Conservation (phyloP, 2,888 invertebrate genomes). For the Drosophila pseudotalamancana region DNA sequence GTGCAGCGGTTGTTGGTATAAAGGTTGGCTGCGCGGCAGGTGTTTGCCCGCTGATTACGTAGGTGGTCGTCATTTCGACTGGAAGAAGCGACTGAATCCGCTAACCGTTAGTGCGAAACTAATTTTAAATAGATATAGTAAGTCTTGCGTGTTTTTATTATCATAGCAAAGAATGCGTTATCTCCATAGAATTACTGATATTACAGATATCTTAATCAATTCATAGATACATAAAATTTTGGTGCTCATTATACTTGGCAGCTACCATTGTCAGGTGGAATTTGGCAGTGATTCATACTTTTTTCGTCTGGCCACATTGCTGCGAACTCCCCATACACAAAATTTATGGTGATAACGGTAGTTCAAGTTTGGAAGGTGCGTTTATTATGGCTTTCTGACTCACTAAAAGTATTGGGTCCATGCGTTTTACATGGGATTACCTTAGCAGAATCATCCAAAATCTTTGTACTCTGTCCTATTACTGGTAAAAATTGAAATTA, state of each 20-base stretch:
- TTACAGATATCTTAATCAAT: slow-evolving; percentile 12
- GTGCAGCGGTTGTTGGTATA: slow-evolving; percentile 13
- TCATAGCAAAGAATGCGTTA: slow-evolving; percentile 4
- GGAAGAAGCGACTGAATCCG: slow-evolving; percentile 1
- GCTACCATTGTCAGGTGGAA: slow-evolving; percentile 30
- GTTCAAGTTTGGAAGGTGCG: neutral
- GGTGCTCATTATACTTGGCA: neutral
- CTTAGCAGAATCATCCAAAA: neutral
- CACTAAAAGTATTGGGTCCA: slow-evolving; percentile 3
- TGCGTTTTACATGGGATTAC: slow-evolving; percentile 1
- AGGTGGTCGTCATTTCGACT: slow-evolving; percentile 38
- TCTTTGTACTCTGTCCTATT: too few relatives aligned
- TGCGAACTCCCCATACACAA: slow-evolving; percentile 13
- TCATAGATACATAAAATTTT: slow-evolving; percentile 9
- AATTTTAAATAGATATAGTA: slow-evolving; percentile 11
- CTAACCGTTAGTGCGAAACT: slow-evolving; percentile 18
- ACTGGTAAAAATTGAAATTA: too few relatives aligned
- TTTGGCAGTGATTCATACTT: slow-evolving; percentile 41
- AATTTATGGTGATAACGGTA: slow-evolving; percentile 22
- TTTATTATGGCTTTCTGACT: slow-evolving; percentile 22
- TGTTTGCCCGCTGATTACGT: slow-evolving; percentile 27
- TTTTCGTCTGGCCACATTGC: neutral
- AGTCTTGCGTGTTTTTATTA: slow-evolving; percentile 1
- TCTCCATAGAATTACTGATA: slow-evolving; percentile 33
- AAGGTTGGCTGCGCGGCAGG: slow-evolving; percentile 34